Evolutionary conservation across 2,797 vertebrate species (phyloP).

Genomic region (Coranthus polyacanthus): DNA sequence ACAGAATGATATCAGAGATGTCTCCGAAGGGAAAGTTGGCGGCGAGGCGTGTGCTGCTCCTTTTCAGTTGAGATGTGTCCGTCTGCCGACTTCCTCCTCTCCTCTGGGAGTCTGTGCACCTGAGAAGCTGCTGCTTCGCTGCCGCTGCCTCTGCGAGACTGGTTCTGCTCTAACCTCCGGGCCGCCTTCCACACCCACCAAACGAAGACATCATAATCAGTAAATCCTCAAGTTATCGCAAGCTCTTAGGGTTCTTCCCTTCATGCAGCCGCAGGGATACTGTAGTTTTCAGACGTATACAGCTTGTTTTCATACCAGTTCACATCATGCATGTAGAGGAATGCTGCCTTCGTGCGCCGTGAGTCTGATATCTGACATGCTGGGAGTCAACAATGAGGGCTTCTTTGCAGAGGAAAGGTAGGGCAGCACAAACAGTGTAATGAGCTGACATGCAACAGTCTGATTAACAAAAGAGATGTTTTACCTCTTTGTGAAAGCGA

Average conservation of each 20-base stretch:
- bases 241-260: constrained; percentile 5
- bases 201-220: constrained; percentile 54
- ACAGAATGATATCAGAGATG: constrained; percentile 75
- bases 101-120: constrained; percentile 45
- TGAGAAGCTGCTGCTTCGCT: constrained; percentile 63
- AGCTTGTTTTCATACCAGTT: constrained; percentile 45
- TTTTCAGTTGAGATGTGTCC: constrained; percentile 54
- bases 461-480: background rate
- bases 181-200: constrained; percentile 67
- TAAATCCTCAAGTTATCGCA: background rate
- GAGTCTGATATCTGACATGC: constrained; percentile 57
- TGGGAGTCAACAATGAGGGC: constrained; percentile 4
- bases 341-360: constrained; percentile 22
- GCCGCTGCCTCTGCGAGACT: constrained; percentile 66
- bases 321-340: constrained; percentile 47
- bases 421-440: background rate
- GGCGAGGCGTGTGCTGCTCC: constrained; percentile 52
- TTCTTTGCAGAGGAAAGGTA: background rate
- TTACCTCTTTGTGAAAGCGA: constrained; percentile 84
- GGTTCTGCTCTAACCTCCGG: constrained; percentile 57
- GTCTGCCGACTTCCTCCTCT: constrained; percentile 74
- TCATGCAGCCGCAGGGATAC: constrained; percentile 35
- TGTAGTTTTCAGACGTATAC: background rate
- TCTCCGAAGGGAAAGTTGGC: constrained; percentile 78
- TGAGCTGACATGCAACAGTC: constrained; percentile 24